phyloP scores from a whole-genome alignment of 2,888 invertebrate species.

The Apeira syringaria region DNA sequence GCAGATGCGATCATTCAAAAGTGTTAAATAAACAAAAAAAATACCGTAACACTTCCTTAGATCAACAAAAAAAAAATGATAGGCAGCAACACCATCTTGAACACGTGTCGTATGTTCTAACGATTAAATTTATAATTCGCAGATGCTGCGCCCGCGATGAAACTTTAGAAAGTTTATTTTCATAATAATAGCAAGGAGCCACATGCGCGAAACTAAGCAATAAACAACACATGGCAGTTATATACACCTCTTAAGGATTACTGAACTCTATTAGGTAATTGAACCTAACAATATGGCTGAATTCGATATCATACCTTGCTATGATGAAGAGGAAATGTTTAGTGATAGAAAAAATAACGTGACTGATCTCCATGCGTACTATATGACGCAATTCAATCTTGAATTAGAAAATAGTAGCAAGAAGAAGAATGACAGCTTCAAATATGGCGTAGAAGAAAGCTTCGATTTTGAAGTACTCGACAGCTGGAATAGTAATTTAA shows the following conservation, averaged over 20 bases:
- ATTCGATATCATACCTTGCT: conserved; percentile 68
- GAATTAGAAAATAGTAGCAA: conserved; percentile 73
- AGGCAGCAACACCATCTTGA: conserved; percentile 26
- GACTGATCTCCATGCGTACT: conserved; percentile 75
- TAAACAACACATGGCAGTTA: conserved; percentile 73
- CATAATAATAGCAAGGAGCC: conserved; percentile 80
- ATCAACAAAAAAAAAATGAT: conserved; percentile 26
- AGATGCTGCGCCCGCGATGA: conserved; percentile 74
- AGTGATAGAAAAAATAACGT: conserved; percentile 63
- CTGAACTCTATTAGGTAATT: conserved; percentile 73
- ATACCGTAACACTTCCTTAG: conserved; percentile 33
- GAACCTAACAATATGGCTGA: conserved; percentile 73
- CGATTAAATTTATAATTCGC: conserved; percentile 76
- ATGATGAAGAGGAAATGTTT: conserved; percentile 66
- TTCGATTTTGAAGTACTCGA: conserved; percentile 73
- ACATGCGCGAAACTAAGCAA: conserved; percentile 63
- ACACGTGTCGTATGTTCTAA: conserved; percentile 71
- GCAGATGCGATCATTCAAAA: conserved; percentile 8
- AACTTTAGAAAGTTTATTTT: conserved; percentile 80
- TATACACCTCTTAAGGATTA: conserved; percentile 65
- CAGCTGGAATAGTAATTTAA: conserved; percentile 50
- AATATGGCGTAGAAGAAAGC: conserved; percentile 69
- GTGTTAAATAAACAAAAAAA: conserved; percentile 24
- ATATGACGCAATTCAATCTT: conserved; percentile 78
- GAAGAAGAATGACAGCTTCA: conserved; percentile 60